Base-by-base conservation (phyloP, 2,113 vertebrate species). In the Lota lota region DNA sequence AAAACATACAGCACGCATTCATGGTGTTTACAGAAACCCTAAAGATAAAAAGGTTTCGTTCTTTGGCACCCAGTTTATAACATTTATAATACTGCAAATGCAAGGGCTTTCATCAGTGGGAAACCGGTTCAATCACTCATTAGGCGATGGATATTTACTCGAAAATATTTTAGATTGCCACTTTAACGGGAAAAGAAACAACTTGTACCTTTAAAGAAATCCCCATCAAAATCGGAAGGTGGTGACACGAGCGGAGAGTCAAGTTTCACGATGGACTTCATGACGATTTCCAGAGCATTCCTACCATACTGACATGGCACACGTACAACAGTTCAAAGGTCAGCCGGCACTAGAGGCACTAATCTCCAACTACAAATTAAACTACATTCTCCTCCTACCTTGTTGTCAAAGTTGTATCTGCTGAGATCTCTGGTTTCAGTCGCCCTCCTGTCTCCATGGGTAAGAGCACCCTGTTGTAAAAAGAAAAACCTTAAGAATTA, bases 351-450 rank as follows among this genome's bases (percentile, higher is more conserved):
- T 2, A 2, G 24, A 1, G 0, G 1, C 1, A 17, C 40, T 47
- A 22, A 5, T 17, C 14, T 5, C 19, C 50, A 33, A 20, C 1
- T 51, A 16, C 21, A 50, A 57, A 24, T 1, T 21, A n/a, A 3
- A 17, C 59, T 12, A 0, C 8, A 15, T n/a, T 18, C 1, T 47
- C 40, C 40, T 12, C 69, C 70, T 88, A 98, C 97, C 92, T 99
- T 99, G 85, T 99, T 99, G 85, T 99, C 97, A 83, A 99, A 99
- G 76, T 99, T 99, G 87, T 98, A 99, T 69, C 97, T 92, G 90
- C 97, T 99, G 76, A 99, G 91, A 72, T 99, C 97, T 85, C 97
- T 90, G 1, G 97, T 97, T 79, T 99, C 97, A 6, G 97, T 99
- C n/a, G 97, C 97, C 87, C 97, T 89, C 86, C 97, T 88, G 85